Base-by-base conservation (phyloP, 2,888 invertebrate genomes). In the Hemaris fuciformis region DNA sequence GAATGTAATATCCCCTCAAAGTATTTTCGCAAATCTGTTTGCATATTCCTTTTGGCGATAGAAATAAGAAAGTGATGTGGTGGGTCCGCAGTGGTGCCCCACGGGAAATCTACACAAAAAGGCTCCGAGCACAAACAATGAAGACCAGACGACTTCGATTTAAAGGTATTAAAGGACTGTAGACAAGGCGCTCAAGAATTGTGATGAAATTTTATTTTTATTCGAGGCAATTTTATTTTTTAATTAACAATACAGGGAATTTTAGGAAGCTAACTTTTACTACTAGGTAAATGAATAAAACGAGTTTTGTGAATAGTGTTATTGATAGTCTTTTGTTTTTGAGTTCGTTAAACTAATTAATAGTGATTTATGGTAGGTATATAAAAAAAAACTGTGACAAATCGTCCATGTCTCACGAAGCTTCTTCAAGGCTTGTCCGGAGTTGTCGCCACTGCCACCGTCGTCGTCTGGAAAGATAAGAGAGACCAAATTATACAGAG, bases 61-160 rank as follows among this genome's bases (percentile, higher is more conserved):
- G 76, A 81, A 84, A 85, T 81, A 83, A 81, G 83, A 80, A 79
- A 84, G 78, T 84, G 85, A 84, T 78, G 82, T 76, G 80, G 77
- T 76, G 73, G 76, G 80, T 79, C 82, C 77, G 71, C 74, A 68
- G 66, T 72, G 68, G 69, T 53, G 70, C 75, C 89, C 79, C 89
- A 63, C 66, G 90, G 89, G 91, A 91, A 91, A 91, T 91, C 85
- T 89, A 75, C 76, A 80, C 83, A 84, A 87, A 89, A 88, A 89
- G 88, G 87, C 86, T 85, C 75, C 78, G 74, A 72, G 77, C 75
- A 78, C 84, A 87, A 89, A 88, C 88, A 88, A 86, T 82, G 76
- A 75, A 77, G 64, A 67, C 68, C 62, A 61, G 59, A 38, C 61
- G 41, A 61, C 31, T 43, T 56, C 53, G 18, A 57, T 53, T 62